Conservation (phyloP, 2,797 vertebrate species). For the Neoniphon sammara region DNA sequence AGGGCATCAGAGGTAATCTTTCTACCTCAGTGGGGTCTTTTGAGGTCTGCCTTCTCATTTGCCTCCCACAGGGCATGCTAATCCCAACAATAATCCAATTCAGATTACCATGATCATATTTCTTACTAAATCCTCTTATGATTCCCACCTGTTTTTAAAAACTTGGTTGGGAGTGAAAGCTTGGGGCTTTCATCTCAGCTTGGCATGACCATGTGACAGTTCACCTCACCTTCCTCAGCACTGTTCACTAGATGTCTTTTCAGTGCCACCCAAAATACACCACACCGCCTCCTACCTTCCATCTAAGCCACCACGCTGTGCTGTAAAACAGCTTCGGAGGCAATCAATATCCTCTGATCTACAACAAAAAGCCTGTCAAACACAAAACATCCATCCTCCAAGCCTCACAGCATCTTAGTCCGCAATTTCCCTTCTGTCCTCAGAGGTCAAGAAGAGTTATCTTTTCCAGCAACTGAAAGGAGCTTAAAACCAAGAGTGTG, state of each 20-base stretch:
- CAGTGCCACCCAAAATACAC: slow-evolving; percentile 54
- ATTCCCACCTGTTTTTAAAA: slow-evolving; percentile 49
- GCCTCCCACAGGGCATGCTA: slow-evolving; percentile 40
- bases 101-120: slow-evolving; percentile 72
- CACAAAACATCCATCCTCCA: slow-evolving; percentile 16
- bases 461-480: slow-evolving; percentile 2
- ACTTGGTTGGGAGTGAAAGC: slow-evolving; percentile 52
- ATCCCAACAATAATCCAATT: slow-evolving; percentile 64
- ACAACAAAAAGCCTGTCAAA: slow-evolving; percentile 36
- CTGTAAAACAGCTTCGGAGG: slow-evolving; percentile 26
- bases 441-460: neutral
- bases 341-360: slow-evolving; percentile 54
- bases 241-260: slow-evolving; percentile 43
- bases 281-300: slow-evolving; percentile 21
- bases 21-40: slow-evolving; percentile 36
- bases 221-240: slow-evolving; percentile 15
- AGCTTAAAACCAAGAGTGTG: slow-evolving; percentile 1
- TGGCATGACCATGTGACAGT: slow-evolving; percentile 37
- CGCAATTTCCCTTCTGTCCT: neutral
- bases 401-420: neutral
- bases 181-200: slow-evolving; percentile 53
- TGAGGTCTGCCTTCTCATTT: slow-evolving; percentile 37
- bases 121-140: slow-evolving; percentile 63
- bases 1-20: slow-evolving; percentile 23
- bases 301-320: slow-evolving; percentile 6